Percentiles rank a stretch among this genome's conserved stretches.
phyloP scores from a whole-genome alignment of 2,888 invertebrate genomes.

The Notodonta ziczac region DNA sequence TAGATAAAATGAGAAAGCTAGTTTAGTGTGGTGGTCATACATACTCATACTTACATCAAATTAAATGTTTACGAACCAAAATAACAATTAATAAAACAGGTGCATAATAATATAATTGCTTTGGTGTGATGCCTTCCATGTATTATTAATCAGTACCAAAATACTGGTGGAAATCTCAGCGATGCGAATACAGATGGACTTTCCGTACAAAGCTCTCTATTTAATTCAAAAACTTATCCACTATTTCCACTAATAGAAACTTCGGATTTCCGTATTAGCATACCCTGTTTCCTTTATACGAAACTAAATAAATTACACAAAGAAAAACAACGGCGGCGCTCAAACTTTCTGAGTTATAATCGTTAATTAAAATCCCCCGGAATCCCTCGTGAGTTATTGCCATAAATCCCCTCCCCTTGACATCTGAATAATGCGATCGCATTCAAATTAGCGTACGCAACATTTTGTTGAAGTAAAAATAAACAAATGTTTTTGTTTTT shows the following conservation, averaged over 20 bases:
- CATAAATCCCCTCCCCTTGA: conserved; percentile 44
- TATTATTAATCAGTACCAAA: no score
- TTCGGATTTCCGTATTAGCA: conserved; percentile 11
- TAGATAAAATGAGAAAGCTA: no score
- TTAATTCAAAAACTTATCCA: background rate
- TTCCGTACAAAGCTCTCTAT: background rate
- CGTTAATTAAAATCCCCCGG: conserved; percentile 61
- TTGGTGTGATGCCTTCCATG: no score
- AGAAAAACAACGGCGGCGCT: conserved; percentile 46
- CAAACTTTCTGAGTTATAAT: conserved; percentile 59
- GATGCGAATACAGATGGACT: no score
- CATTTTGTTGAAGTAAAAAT: conserved; percentile 26
- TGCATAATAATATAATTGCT: no score
- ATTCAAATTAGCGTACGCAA: conserved; percentile 35
- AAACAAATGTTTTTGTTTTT: conserved; percentile 21
- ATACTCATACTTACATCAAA: no score
- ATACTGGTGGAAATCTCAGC: no score
- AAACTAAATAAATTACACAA: conserved; percentile 33
- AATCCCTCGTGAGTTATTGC: conserved; percentile 57
- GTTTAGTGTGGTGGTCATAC: no score
- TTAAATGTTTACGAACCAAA: no score
- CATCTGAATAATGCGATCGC: conserved; percentile 45
- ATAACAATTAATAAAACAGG: no score
- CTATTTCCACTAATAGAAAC: conserved; percentile 9
- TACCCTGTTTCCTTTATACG: conserved; percentile 19